A percentile compares a stretch with the other conserved stretches of the same genome.
Conservation (phyloP, 2,888 invertebrate genomes). For the Drosophila putrida region DNA sequence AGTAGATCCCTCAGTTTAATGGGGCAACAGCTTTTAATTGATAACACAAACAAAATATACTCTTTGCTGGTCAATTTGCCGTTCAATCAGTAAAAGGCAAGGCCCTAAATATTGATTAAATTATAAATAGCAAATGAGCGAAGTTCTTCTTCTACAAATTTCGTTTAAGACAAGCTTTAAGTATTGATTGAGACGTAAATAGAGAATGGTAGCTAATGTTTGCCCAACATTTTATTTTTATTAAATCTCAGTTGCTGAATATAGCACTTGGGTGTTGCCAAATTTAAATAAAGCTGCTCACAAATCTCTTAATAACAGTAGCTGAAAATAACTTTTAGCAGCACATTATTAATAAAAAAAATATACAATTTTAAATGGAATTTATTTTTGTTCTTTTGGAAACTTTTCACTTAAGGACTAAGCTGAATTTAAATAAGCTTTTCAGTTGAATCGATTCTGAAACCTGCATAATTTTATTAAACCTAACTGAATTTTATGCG, state of each 20-base stretch:
- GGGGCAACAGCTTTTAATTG: constrained; percentile 10
- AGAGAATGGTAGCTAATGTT: not conserved
- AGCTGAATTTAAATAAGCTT: too few relatives aligned
- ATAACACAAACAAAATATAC: constrained; percentile 4
- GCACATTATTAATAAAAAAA: too few relatives aligned
- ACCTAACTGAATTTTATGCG: too few relatives aligned
- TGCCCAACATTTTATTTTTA: not conserved
- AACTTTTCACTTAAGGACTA: too few relatives aligned
- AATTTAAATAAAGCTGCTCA: not conserved
- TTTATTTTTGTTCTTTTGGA: too few relatives aligned
- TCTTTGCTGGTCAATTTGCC: constrained; percentile 5
- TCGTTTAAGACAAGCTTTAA: constrained; percentile 1
- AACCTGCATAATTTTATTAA: too few relatives aligned
- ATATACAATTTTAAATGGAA: too few relatives aligned
- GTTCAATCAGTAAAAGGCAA: constrained; percentile 9
- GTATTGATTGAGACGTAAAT: constrained; percentile 13
- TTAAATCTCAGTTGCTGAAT: not conserved
- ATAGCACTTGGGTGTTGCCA: not conserved
- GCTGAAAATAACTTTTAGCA: not conserved
- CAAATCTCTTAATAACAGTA: not conserved
- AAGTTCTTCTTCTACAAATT: constrained; percentile 7
- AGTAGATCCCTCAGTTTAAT: constrained; percentile 7
- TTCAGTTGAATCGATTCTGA: too few relatives aligned
- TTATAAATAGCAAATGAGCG: constrained; percentile 30
- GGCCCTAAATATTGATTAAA: constrained; percentile 32